Evolutionary conservation across 92 coral and sea anemone species (phyloP).

Genomic region (Zoanthus sociatus): DNA sequence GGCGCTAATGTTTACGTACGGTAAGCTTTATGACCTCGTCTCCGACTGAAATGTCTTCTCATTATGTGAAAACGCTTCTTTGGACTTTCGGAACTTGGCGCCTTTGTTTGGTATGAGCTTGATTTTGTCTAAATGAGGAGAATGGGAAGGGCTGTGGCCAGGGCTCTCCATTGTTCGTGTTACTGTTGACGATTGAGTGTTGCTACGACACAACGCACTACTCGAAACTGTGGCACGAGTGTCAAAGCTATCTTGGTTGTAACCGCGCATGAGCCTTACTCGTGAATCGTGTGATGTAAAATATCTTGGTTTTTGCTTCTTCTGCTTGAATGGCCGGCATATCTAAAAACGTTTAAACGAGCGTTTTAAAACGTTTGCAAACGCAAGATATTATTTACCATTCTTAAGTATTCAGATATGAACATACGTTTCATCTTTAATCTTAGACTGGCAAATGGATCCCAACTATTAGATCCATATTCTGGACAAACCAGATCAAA

Average conservation of each 20-base stretch:
- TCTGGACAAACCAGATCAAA: no score
- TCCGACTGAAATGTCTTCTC: not conserved
- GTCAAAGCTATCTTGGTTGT: not conserved
- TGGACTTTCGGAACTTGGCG: not conserved
- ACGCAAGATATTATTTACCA: not conserved
- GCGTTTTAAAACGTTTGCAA: not conserved
- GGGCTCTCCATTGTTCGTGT: constrained; percentile 8
- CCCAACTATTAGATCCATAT: no score
- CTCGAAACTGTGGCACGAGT: constrained; percentile 9
- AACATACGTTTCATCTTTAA: no score
- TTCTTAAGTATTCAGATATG: no score
- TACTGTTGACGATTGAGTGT: not conserved
- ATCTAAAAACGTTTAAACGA: not conserved
- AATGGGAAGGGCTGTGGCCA: not conserved
- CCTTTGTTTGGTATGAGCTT: not conserved
- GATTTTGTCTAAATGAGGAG: constrained; percentile 1
- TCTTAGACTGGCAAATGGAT: no score
- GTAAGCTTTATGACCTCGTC: no score
- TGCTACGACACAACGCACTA: constrained; percentile 26
- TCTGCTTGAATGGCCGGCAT: not conserved
- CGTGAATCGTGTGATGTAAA: not conserved
- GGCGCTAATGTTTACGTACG: no score
- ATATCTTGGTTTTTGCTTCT: not conserved
- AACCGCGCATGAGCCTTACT: not conserved
- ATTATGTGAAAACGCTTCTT: not conserved